Evolutionary conservation across 2,797 vertebrate genomes (phyloP).

Genomic region (Diceros bicornis): DNA sequence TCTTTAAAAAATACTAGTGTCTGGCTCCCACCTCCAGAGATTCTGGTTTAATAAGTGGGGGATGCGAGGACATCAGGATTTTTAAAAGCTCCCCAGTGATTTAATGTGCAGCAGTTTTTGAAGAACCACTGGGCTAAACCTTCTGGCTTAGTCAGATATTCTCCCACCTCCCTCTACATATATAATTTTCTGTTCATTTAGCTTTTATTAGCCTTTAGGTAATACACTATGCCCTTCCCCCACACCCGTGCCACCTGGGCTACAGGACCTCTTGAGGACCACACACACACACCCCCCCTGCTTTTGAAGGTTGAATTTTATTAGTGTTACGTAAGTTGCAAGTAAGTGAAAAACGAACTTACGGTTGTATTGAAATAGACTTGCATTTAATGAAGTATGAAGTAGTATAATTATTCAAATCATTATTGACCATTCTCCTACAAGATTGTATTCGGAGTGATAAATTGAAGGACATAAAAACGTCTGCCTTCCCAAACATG

Average conservation of each 20-base stretch:
- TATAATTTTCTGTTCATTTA: background rate
- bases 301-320: background rate
- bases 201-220: background rate
- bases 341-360: background rate
- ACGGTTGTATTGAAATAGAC: background rate
- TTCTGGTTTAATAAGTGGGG: background rate
- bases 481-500: background rate
- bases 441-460: background rate
- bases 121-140: background rate
- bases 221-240: background rate
- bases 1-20: background rate
- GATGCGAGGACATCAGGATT: background rate
- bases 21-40: background rate
- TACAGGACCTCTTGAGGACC: too few relatives aligned
- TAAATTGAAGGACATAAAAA: background rate
- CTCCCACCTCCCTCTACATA: background rate
- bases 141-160: background rate
- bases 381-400: background rate
- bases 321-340: background rate
- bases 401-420: background rate
- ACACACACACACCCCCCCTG: too few relatives aligned
- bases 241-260: too few relatives aligned
- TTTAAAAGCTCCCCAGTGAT: background rate
- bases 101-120: background rate
- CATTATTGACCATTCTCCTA: background rate